A percentile compares a stretch with the other conserved stretches of the same genome.
Evolutionary conservation across 2,113 vertebrate genomes (phyloP).

Genomic region (Dicrurus megarhynchus): DNA sequence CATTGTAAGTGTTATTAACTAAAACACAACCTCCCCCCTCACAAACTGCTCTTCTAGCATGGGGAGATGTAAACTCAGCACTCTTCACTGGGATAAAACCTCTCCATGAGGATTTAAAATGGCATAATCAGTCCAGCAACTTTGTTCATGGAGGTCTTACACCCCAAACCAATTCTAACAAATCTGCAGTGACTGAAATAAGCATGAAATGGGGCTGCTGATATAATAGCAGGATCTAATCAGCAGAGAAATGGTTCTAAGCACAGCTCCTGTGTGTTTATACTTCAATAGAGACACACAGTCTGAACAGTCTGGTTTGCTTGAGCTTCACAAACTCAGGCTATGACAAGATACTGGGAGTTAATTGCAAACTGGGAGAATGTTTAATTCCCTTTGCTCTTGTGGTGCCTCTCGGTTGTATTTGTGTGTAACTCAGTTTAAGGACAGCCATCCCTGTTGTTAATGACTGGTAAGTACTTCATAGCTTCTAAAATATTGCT

Average conservation of each 20-base stretch:
- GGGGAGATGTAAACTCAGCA: not conserved
- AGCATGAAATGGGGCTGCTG: not conserved
- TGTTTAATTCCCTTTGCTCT: not conserved
- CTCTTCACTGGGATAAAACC: not conserved
- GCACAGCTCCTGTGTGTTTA: not conserved
- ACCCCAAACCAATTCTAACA: not conserved
- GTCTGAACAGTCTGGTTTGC: not conserved
- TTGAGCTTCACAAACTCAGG: not conserved
- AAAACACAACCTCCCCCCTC: not conserved
- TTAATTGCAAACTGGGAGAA: not conserved
- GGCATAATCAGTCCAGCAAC: not conserved
- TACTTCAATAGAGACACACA: not conserved
- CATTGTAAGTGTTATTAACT: not conserved
- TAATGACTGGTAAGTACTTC: not conserved
- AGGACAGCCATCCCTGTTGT: not conserved
- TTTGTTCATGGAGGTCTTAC: not conserved
- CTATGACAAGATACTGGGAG: not conserved
- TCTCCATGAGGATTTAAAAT: not conserved
- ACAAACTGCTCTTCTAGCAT: not conserved
- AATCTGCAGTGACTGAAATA: not conserved
- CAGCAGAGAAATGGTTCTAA: not conserved
- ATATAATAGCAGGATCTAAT: not conserved
- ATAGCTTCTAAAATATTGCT: not conserved
- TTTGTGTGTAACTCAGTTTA: not conserved
- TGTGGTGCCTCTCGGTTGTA: not conserved